Percentiles rank a stretch among this genome's conserved stretches.
Evolutionary conservation across 2,113 vertebrate species (phyloP).

Genomic region (Pelecanoides urinatrix): DNA sequence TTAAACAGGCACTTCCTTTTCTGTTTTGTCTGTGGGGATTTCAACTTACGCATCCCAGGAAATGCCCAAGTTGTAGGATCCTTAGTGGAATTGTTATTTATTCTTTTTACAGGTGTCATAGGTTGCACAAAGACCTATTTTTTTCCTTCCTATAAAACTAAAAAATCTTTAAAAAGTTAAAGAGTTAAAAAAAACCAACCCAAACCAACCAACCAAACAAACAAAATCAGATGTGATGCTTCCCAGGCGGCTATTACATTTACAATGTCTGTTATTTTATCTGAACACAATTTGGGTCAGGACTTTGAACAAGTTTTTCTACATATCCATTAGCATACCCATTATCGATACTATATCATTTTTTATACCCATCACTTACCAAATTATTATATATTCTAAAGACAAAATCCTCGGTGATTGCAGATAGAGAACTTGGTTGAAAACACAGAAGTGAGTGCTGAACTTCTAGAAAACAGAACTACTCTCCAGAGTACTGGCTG

Average conservation of each 20-base stretch:
- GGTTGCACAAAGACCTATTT: neutral
- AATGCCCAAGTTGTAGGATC: neutral
- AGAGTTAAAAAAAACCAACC: neutral
- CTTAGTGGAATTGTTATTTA: neutral
- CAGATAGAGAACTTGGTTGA: neutral
- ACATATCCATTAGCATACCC: neutral
- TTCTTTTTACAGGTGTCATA: neutral
- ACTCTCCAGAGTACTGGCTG: neutral
- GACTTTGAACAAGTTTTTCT: neutral
- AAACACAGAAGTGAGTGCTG: neutral
- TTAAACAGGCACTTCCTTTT: neutral
- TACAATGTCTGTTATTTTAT: neutral
- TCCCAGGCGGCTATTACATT: neutral
- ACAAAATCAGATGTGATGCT: neutral
- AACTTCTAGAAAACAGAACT: neutral
- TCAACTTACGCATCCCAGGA: neutral
- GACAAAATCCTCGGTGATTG: neutral
- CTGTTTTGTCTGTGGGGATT: neutral
- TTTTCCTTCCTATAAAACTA: neutral
- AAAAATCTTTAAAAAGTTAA: rapidly evolving
- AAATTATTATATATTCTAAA: neutral
- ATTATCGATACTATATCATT: rapidly evolving
- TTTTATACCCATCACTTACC: neutral
- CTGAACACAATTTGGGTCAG: neutral
- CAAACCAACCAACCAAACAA: neutral